phyloP scores from a whole-genome alignment of 2,113 vertebrate species.

The Halcyon malimbica region DNA sequence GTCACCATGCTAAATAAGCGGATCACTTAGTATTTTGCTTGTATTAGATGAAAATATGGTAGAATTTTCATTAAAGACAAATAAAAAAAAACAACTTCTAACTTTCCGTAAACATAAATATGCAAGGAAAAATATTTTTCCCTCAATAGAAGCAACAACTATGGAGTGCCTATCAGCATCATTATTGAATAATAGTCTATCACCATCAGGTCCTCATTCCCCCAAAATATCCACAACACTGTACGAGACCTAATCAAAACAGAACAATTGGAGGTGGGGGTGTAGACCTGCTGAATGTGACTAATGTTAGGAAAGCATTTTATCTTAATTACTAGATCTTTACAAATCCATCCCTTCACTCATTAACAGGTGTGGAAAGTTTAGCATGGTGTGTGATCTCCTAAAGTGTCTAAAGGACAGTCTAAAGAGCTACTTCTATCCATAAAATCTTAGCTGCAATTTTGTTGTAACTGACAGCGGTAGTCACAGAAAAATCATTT shows the following conservation, averaged over 20 bases:
- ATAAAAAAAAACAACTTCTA: neutral
- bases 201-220: neutral
- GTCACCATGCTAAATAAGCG: neutral
- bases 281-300: neutral
- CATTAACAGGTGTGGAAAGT: neutral
- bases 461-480: neutral
- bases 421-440: neutral
- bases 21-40: neutral
- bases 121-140: neutral
- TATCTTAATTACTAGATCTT: neutral
- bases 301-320: neutral
- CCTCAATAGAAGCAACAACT: neutral
- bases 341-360: neutral
- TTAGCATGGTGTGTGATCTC: neutral
- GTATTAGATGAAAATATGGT: neutral
- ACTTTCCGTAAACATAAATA: neutral
- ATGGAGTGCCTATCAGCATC: neutral
- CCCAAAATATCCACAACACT: neutral
- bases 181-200: neutral
- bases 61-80: neutral
- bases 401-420: neutral
- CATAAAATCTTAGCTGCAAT: neutral
- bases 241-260: neutral
- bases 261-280: accelerated
- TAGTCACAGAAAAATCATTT: neutral